Evolutionary conservation across 1,140 invertebrate species (phyloP), one percentile per base, ranked within the genome.

Genomic region (Sarcophaga bullata): DNA sequence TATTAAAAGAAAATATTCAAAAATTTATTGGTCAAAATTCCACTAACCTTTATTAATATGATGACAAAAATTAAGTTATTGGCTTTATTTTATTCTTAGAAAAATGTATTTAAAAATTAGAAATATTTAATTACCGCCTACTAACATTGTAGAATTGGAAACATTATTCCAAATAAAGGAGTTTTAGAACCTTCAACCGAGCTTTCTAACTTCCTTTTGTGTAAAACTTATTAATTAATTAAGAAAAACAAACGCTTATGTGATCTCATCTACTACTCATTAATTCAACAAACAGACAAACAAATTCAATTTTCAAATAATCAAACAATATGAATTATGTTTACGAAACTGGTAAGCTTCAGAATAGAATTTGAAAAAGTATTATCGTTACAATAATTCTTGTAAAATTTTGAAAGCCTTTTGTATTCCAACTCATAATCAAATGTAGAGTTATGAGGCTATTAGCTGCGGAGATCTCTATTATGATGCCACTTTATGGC

Each of bases 231-330:
- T 58, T n/a, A 15, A 7, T 13, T 58, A 58, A n/a, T 11, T 58
- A 58, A n/a, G 13, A 58, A 6, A 58, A 4, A 15, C 7, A 58
- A 58, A n/a, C 15, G 54, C 54, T 58, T 58, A 37, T 37, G 25
- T 37, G 4, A 37, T 37, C n/a, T 58, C n/a, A 13, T 15, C n/a
- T 0, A 58, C 15, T 58, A 6, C 15, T 80, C 17, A 58, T 80
- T 80, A 80, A 80, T 37, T 37, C 15, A 58, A 47, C n/a, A 37
- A 80, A 80, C 78, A 80, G 78, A 80, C 78, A 80, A 80, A 80
- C 78, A 46, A 49, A 80, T 58, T 54, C 15, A 37, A 7, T 48
- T 15, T 78, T 10, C 75, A 10, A 62, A 15, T 10, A 62, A 54
- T 10, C 15, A 10, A 54, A 11, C 10, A 54, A 54, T 54, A 15